Percentiles rank a stretch among this genome's conserved stretches.
Evolutionary conservation across 2,113 vertebrate genomes (phyloP).

Genomic region (Pipa parva): DNA sequence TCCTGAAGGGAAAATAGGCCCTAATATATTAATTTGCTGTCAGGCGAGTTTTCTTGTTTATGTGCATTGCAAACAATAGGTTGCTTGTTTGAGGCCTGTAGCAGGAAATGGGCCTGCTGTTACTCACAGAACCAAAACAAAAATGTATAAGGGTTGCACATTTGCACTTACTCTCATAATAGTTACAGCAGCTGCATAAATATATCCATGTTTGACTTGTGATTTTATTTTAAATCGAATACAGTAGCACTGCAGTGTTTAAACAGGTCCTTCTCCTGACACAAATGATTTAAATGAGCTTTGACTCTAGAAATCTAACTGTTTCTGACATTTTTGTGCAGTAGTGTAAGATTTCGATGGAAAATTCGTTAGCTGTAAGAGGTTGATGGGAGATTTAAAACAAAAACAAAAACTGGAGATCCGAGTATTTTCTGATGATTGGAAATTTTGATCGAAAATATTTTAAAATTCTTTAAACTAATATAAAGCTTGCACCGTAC

Average conservation of each 20-base stretch:
- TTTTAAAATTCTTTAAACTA: too few relatives aligned
- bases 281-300: too few relatives aligned
- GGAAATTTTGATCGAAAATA: too few relatives aligned
- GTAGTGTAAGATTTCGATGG: too few relatives aligned
- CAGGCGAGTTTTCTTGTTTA: conserved; percentile 29
- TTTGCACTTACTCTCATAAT: conserved; percentile 2
- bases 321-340: too few relatives aligned
- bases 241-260: background rate
- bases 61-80: conserved; percentile 29
- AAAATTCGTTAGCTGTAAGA: too few relatives aligned
- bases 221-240: background rate
- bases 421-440: too few relatives aligned
- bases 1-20: conserved; percentile 5
- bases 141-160: conserved; percentile 4
- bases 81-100: conserved; percentile 15
- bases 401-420: too few relatives aligned
- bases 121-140: conserved; percentile 15
- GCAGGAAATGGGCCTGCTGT: conserved; percentile 32
- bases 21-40: conserved; percentile 24
- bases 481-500: too few relatives aligned
- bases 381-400: too few relatives aligned
- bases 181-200: conserved; percentile 29
- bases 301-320: background rate
- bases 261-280: background rate
- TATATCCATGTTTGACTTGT: conserved; percentile 3